These are phyloP conservation scores for Drosophila lini DNA, from an alignment of 1,140 invertebrate species.

Conservation along the genomic window DNA sequence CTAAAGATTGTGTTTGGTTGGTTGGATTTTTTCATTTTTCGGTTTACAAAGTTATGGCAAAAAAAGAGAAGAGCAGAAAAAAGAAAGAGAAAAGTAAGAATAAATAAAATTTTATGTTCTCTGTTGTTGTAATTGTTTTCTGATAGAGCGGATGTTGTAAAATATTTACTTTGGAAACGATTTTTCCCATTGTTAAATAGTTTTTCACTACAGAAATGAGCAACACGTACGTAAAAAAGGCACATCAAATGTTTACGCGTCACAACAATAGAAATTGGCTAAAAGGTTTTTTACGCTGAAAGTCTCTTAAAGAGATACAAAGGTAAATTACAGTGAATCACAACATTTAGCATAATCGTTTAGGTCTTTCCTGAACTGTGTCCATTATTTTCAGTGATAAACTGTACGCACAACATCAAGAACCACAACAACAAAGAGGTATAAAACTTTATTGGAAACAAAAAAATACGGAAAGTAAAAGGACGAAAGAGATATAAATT, in stretches of 20 bases:
- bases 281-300: constrained; percentile 11
- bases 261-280: constrained; percentile 56
- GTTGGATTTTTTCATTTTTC: constrained; percentile 27
- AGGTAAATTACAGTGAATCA: constrained; percentile 41
- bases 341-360: constrained; percentile 59
- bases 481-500: constrained; percentile 17
- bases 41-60: constrained; percentile 47
- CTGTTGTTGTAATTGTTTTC: constrained; percentile 67
- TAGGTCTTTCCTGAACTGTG: constrained; percentile 23
- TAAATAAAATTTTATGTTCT: constrained; percentile 80
- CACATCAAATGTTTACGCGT: constrained; percentile 69
- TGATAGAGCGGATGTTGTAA: constrained; percentile 14
- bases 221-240: constrained; percentile 52
- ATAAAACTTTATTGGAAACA: constrained; percentile 63
- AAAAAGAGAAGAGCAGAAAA: constrained; percentile 76
- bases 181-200: constrained; percentile 57
- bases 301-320: constrained; percentile 12
- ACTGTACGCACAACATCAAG: constrained; percentile 72
- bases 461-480: constrained; percentile 36
- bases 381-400: constrained; percentile 36
- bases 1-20: constrained; percentile 36
- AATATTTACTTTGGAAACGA: constrained; percentile 50
- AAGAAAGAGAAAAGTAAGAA: constrained; percentile 80
- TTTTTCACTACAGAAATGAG: constrained; percentile 60
- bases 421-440: constrained; percentile 76